Conservation (phyloP, 2,113 vertebrate species). For the Bambusicola thoracicus region DNA sequence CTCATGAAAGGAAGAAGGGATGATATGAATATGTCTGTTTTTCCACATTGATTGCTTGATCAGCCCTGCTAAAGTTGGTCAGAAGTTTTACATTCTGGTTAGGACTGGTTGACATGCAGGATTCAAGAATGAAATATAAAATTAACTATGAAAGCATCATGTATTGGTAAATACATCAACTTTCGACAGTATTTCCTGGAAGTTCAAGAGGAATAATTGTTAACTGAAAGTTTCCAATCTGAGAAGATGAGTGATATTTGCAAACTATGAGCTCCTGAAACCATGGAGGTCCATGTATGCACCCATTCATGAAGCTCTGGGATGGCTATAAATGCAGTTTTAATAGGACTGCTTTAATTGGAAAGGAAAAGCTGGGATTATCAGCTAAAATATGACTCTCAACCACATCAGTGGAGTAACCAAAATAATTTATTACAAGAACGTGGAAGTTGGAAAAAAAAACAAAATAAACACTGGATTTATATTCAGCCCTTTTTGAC, state of each 20-base stretch:
- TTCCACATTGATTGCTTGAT: background rate
- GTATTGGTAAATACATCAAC: background rate
- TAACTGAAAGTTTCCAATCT: background rate
- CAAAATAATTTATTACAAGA: background rate
- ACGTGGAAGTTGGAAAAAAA: background rate
- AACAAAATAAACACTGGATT: background rate
- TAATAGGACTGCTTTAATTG: background rate
- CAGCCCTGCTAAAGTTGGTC: background rate
- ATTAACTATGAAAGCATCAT: background rate
- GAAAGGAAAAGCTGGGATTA: slow-evolving; percentile 13
- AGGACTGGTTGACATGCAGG: background rate
- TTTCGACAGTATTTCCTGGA: background rate
- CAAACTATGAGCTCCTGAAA: background rate
- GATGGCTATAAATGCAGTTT: background rate
- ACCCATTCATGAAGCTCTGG: background rate
- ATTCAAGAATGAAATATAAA: background rate
- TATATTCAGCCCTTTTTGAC: background rate
- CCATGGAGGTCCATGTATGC: background rate
- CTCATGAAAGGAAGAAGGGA: background rate
- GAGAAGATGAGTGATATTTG: background rate
- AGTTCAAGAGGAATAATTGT: background rate
- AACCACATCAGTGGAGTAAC: slow-evolving; percentile 11
- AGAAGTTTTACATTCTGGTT: background rate
- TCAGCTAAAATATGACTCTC: background rate
- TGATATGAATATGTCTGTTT: background rate